A percentile compares a stretch with the other conserved stretches of the same genome.
Conservation (phyloP, 30 jellyfish, hydroid and myxozoan species). For the Aurelia aurita complex sp. Pacific region DNA sequence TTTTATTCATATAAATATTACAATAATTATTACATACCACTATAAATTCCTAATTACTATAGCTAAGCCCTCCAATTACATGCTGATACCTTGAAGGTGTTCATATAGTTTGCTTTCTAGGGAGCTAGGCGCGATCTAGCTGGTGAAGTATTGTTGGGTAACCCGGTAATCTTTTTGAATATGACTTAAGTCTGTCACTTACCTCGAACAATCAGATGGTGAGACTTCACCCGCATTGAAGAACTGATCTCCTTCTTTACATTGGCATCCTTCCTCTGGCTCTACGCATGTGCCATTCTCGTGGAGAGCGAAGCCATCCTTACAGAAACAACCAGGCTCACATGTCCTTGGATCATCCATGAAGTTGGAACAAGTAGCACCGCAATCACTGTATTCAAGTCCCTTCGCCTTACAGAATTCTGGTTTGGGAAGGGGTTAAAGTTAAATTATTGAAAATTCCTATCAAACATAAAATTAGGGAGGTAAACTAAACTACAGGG, state of each 20-base stretch:
- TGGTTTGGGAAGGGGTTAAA: background rate
- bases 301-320: conserved; percentile 86
- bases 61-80: no score
- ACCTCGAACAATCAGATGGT: conserved; percentile 99
- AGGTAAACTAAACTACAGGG: background rate
- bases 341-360: conserved; percentile 76
- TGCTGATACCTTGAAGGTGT: no score
- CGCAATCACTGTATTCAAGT: conserved; percentile 84
- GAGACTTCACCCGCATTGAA: conserved; percentile 88
- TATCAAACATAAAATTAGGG: background rate
- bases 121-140: no score
- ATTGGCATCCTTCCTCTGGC: conserved; percentile 86
- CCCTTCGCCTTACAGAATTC: conserved; percentile 84
- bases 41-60: no score
- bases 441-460: background rate
- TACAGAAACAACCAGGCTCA: conserved; percentile 96
- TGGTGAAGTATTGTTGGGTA: no score
- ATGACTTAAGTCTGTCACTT: background rate
- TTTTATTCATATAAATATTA: no score
- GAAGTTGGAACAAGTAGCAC: conserved; percentile 85
- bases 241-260: conserved; percentile 85
- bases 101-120: no score
- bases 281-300: conserved; percentile 96
- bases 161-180: no score
- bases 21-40: no score